Base-by-base conservation (phyloP, 1,140 invertebrate species). In the Drosophila murphyi region DNA sequence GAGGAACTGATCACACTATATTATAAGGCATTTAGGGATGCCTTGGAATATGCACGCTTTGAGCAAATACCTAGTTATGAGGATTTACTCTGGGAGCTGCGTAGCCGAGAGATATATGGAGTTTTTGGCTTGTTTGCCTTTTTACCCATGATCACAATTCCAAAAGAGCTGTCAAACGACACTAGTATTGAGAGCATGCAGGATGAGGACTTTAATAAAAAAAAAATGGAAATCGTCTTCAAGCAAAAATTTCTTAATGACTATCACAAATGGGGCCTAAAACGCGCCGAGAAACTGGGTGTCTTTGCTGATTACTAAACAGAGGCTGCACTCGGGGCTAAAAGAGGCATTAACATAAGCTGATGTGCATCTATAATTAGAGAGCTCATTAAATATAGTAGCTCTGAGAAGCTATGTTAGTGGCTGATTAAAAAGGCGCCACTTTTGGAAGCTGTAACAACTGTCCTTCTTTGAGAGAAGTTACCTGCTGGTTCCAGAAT, bases 1-100 rank as follows among this genome's bases (percentile, higher is more conserved):
- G 88, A 93, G 5, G 64, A 67, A 0, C 10, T 95, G 0, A 69
- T 94, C 1, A 61, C 91, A 3, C 57, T 62, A 0, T 93, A 93
- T 10, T 76, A 81, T 5, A 34, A 72, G 3, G 77, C 80, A 0
- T 74, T 94, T 3, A 45, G 72, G 0, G 32, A 65, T 1, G 92
- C 91, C 2, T 91, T 94, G 82, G 72, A 86, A 6, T 81, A 80
- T 52, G 55, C 94, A 0, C 81, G 83, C 0, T 94, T 92, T 56
- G 91, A 92, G 0, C 3, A 61, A 0, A 82, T 94, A 4, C 94
- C 93, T 1, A 94, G 82, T 6, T 72, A 93, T 35, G 82, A 89
- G 0, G 88, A 93, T 2, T 20, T 94, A 3, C 68, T 91, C 1
- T 78, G 76, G 10, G 59, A 75, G 5, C 34, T 94, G 12, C 78